A percentile compares a stretch with the other conserved stretches of the same genome.
Conservation (phyloP, 2,797 vertebrate species). For the Pangasius djambal region DNA sequence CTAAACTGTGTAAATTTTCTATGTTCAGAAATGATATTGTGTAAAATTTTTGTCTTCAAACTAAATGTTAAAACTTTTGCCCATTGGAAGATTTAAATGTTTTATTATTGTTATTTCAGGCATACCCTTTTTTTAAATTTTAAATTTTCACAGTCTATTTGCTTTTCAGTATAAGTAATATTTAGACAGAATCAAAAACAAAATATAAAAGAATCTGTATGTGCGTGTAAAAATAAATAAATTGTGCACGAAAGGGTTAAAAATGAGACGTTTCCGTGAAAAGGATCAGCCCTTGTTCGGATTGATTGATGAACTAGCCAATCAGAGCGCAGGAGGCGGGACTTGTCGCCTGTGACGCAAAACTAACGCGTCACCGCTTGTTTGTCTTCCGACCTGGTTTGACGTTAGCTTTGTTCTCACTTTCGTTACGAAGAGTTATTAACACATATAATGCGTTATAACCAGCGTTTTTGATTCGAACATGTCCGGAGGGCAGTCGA, state of each 20-base stretch:
- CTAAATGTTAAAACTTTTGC: no score
- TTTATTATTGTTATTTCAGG: no score
- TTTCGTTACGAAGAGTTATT: neutral
- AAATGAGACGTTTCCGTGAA: neutral
- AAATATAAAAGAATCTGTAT: neutral
- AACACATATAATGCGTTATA: neutral
- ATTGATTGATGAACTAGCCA: neutral
- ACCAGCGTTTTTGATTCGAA: neutral
- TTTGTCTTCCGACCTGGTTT: constrained; percentile 24
- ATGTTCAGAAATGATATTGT: no score
- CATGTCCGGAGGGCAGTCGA: neutral
- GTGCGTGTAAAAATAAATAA: no score
- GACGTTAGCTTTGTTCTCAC: neutral
- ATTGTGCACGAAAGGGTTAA: no score
- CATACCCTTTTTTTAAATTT: no score
- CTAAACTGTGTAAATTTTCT: no score
- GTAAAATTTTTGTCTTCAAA: no score
- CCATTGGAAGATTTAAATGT: no score
- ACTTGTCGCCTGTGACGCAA: neutral
- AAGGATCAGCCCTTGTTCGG: neutral
- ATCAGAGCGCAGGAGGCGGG: constrained; percentile 8
- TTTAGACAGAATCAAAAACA: no score
- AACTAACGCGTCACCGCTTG: constrained; percentile 17
- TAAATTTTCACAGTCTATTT: no score
- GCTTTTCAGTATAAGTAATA: no score